Conservation (phyloP, 1,140 invertebrate species). For the Orussus abietinus region DNA sequence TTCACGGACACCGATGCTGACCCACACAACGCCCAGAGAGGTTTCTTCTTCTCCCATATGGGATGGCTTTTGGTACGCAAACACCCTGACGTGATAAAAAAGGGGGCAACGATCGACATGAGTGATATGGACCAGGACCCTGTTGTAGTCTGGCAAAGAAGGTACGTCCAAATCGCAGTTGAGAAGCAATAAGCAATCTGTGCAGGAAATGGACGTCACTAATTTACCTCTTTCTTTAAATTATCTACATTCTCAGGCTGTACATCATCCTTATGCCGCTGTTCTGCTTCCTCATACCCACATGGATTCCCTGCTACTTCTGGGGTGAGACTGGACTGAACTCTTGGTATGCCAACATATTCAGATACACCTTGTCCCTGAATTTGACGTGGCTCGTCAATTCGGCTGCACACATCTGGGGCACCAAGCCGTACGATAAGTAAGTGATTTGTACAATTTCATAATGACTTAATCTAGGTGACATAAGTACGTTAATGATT, state of each 20-base stretch:
- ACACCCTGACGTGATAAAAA: constrained; percentile 77
- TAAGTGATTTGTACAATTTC: constrained; percentile 53
- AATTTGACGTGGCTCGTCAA: constrained; percentile 88
- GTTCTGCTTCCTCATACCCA: constrained; percentile 75
- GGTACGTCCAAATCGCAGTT: too few relatives aligned
- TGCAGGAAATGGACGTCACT: too few relatives aligned
- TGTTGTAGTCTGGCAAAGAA: constrained; percentile 64
- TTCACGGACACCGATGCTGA: constrained; percentile 89
- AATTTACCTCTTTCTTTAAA: neutral
- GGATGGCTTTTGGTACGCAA: constrained; percentile 87
- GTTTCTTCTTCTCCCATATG: constrained; percentile 91
- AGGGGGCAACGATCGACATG: constrained; percentile 77
- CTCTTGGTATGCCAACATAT: constrained; percentile 59
- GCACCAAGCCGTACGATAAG: constrained; percentile 61
- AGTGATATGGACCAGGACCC: constrained; percentile 73
- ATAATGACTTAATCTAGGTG: constrained; percentile 11
- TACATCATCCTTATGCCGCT: constrained; percentile 70
- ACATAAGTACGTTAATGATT: neutral
- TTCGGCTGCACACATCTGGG: constrained; percentile 77
- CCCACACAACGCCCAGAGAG: constrained; percentile 80
- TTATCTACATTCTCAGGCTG: constrained; percentile 55
- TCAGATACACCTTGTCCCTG: constrained; percentile 67
- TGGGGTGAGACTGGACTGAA: constrained; percentile 64
- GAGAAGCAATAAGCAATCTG: too few relatives aligned
- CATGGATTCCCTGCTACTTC: constrained; percentile 63